phyloP scores from a whole-genome alignment of 2,888 invertebrate species.

The Habrosyne pyritoides region DNA sequence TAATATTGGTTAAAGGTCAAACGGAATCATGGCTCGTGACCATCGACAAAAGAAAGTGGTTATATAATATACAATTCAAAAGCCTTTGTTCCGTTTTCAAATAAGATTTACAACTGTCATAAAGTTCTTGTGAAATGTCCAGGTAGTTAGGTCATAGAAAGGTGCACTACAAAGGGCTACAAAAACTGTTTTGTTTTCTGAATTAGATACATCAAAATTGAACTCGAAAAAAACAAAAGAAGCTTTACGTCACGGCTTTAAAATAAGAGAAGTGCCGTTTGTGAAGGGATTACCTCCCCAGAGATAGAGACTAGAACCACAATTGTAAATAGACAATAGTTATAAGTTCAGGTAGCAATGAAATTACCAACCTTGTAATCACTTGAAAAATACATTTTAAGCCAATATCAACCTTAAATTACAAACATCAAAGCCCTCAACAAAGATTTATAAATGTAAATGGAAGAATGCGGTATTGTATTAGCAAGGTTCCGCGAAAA shows the following conservation, averaged over 20 bases:
- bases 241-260: conserved; percentile 70
- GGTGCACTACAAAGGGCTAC: conserved; percentile 30
- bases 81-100: conserved; percentile 36
- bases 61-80: conserved; percentile 19
- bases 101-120: conserved; percentile 45
- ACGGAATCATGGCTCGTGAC: conserved; percentile 40
- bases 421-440: conserved; percentile 13
- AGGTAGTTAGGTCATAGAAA: conserved; percentile 38
- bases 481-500: conserved; percentile 50
- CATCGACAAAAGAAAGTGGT: conserved; percentile 21
- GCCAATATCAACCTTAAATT: conserved; percentile 28
- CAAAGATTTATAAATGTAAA: conserved; percentile 10
- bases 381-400: conserved; percentile 17
- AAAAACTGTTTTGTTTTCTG: conserved; percentile 47
- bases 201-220: conserved; percentile 26
- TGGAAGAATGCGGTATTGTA: conserved; percentile 22
- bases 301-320: conserved; percentile 56
- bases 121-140: conserved; percentile 33
- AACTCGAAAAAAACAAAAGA: conserved; percentile 25
- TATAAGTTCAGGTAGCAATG: conserved; percentile 72
- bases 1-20: neutral
- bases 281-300: conserved; percentile 69
- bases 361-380: conserved; percentile 42
- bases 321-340: conserved; percentile 68
- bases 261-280: conserved; percentile 73